Base-by-base conservation (phyloP, 92 coral and sea anemone genomes). In the Parazoanthus darwini region DNA sequence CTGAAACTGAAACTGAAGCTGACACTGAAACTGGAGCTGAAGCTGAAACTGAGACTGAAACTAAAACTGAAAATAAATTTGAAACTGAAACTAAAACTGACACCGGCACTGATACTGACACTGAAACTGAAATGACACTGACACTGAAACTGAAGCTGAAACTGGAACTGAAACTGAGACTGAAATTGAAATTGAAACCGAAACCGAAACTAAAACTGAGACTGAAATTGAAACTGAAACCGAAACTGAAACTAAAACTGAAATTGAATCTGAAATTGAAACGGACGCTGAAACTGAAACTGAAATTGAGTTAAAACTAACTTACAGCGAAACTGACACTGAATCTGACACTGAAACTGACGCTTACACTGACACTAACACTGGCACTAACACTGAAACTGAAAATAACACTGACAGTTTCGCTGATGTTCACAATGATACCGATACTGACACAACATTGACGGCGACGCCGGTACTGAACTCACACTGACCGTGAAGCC, bases 101-200 rank as follows among this genome's bases (percentile, higher is more conserved):
- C 42, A 13, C 81, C 0, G 10, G 4, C 8, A 6, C 50, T 39
- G 68, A 50, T 22, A 82, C 35, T 89, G 91, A 76, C 51, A 84
- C 42, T 82, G 74, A 44, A n/a, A 56, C 48, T 84, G 79, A n/a
- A 56, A 36, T 84, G 79, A 15, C 9, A 80, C 68, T 82, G 26
- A 26, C 22, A 48, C 35, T 87, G 71, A 65, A 0, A 23, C 46
- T 80, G 48, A 42, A 0, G 39, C 33, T 29, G 33, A 44, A 80
- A 67, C 22, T 37, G 4, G 1, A 2, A 56, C 66, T 33, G n/a
- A 80, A 9, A 67, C n/a, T 46, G 56, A 67, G 38, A 37, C 79
- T 78, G 77, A 56, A n/a, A 78, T 23, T 59, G 3, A 44, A 35
- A 81, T n/a, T 59, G 33, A 2, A 26, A 68, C 37, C 58, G 54